A percentile compares a stretch with the other conserved stretches of the same genome.
Evolutionary conservation across 2,113 vertebrate species (phyloP).

Genomic region (Podilymbus podiceps): DNA sequence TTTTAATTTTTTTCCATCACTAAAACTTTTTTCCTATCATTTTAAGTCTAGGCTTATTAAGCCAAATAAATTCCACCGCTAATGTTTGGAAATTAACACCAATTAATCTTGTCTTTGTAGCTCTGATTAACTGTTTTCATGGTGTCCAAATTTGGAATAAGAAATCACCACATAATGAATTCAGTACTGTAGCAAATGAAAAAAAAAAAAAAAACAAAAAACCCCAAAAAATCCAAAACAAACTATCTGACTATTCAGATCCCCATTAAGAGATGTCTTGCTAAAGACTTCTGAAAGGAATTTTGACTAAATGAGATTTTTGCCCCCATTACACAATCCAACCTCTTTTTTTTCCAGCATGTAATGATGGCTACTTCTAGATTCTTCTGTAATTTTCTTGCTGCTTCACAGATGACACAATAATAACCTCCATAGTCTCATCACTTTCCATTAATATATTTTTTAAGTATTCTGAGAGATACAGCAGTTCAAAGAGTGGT

Average conservation of each 20-base stretch:
- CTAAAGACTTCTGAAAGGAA: conserved; percentile 10
- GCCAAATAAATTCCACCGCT: neutral
- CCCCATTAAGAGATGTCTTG: neutral
- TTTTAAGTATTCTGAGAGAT: neutral
- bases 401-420: neutral
- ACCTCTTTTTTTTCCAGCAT: neutral
- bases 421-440: neutral
- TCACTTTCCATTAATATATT: neutral
- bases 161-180: neutral
- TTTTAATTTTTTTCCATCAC: neutral
- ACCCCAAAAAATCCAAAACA: too few species aligned
- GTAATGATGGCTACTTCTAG: neutral
- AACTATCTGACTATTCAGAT: neutral
- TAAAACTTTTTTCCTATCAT: neutral
- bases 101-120: conserved; percentile 41
- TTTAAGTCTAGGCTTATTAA: neutral
- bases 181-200: neutral
- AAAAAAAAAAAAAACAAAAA: neutral
- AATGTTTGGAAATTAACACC: conserved; percentile 40
- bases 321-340: neutral
- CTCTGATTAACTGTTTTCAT: conserved; percentile 1
- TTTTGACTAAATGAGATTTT: conserved; percentile 24
- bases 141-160: neutral
- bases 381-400: neutral
- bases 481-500: neutral